Base-by-base conservation (phyloP, 2,113 vertebrate genomes). In the Cyphomyrus plagiostoma region DNA sequence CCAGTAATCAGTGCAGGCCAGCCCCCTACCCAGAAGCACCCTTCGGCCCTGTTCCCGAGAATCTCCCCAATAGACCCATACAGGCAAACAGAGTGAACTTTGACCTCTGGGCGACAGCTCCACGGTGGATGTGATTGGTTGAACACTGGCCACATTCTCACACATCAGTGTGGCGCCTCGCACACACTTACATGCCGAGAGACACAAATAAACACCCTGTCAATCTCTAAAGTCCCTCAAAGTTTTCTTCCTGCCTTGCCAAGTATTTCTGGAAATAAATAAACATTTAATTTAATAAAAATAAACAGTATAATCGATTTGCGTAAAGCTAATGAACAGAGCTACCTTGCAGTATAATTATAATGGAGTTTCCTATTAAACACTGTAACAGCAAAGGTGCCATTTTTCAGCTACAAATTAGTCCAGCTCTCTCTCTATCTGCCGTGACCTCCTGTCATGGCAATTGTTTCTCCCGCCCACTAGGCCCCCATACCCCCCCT, bases 201-300 rank as follows among this genome's bases (percentile, higher is more conserved):
- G 88, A 92, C 92, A 74, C 91, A 93, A 92, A 92, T 91, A 93
- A 90, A 90, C 89, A 92, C 90, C 89, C 89, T 82, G 87, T 89
- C 53, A 21, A 26, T 87, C 15, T 56, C 50, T 19, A 7, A 53
- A 10, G 13, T 35, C 26, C 48, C 50, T 46, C 49, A 53, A n/a
- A 52, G 17, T 35, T 87, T 53, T 53, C 49, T 3, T 86, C 7
- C 30, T 7, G 1, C 2, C 50, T 87, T 87, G n/a, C 50, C n/a
- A 19, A 35, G 85, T 19, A 50, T 49, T 85, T 85, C 10, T 85
- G 46, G 26, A 83, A 46, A 30, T 21, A 45, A 83, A 23, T 3
- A 83, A 83, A 84, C 82, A n/a, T n/a, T n/a, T n/a, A n/a, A n/a
- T n/a, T n/a, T n/a, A n/a, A n/a, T n/a, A n/a, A n/a, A n/a, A n/a